Base-by-base conservation (phyloP, 2,797 vertebrate genomes). In the Sebastes taczanowskii region DNA sequence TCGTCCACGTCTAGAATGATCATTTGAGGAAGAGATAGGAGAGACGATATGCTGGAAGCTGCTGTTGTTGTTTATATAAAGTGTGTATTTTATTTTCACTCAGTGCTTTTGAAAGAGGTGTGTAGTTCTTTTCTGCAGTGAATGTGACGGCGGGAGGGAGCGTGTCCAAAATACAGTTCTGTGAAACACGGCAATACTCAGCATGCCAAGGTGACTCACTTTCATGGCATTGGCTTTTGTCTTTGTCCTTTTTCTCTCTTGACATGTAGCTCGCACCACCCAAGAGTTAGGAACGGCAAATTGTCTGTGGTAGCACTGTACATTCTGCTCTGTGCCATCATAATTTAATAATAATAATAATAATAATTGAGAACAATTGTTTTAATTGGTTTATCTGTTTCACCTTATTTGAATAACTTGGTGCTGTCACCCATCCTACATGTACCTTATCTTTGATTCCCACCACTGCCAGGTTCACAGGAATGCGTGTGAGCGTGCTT, bases 121-220 rank as follows among this genome's bases (percentile, higher is more conserved):
- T n/a, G 8, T 65, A n/a, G 55, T 32, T 61, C 9, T 20, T 4
- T 3, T n/a, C 18, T 52, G 27, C 32, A 25, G 6, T n/a, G 18
- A 35, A 29, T 20, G 11, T 58, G 34, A 55, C 0, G 3, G 23
- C n/a, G 8, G 7, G 11, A 25, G 3, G 10, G 10, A 61, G 32
- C 23, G 16, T 4, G 4, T 59, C 11, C n/a, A 64, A 14, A 70
- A 23, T 23, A 32, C 11, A 5, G 2, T n/a, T 32, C 35, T n/a
- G 5, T 1, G 1, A 16, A 16, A 59, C 13, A 11, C 7, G 18
- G 10, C 34, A 16, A 16, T n/a, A 29, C 55, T n/a, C 4, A 20
- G 56, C 30, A 25, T 30, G 46, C 23, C 30, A 32, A 14, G 20
- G 20, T 91, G 86, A 85, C 59, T 89, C 79, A 81, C 35, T 34